Evolutionary conservation across 53 echinoderm and acorn worm genomes (phyloP).

Genomic region (Arbacia lixula): DNA sequence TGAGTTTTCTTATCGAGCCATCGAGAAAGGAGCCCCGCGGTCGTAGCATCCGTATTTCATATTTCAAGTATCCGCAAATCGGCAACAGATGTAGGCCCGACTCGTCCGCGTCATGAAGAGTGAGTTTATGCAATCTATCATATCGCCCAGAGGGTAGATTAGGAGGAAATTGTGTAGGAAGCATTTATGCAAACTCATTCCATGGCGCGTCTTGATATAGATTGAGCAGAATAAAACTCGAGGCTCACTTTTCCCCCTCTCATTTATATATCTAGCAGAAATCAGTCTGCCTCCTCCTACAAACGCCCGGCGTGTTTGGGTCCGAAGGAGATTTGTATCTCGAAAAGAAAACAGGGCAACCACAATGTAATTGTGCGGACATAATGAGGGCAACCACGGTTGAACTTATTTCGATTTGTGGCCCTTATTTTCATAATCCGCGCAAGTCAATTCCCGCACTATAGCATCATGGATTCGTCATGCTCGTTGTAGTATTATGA

Average conservation of each 20-base stretch:
- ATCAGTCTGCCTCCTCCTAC: too few species aligned
- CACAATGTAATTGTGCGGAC: slow-evolving; percentile 5
- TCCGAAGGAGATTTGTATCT: slow-evolving; percentile 21
- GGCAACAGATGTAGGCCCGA: slow-evolving; percentile 43
- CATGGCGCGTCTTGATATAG: slow-evolving; percentile 34
- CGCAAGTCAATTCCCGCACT: too few species aligned
- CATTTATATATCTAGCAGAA: too few species aligned
- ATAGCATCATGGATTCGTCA: too few species aligned
- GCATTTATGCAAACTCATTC: slow-evolving; percentile 56
- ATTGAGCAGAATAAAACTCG: slow-evolving; percentile 26
- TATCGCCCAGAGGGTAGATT: slow-evolving; percentile 39
- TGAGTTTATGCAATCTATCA: slow-evolving; percentile 54
- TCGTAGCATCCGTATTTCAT: slow-evolving; percentile 27
- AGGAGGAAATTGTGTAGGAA: slow-evolving; percentile 49
- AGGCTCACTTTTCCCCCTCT: too few species aligned
- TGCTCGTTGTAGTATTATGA: too few species aligned
- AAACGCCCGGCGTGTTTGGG: neutral
- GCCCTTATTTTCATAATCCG: too few species aligned
- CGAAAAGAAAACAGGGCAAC: slow-evolving; percentile 16
- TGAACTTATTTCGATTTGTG: slow-evolving; percentile 3
- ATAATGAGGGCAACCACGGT: slow-evolving; percentile 27
- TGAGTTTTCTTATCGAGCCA: too few species aligned
- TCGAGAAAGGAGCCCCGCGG: slow-evolving; percentile 23
- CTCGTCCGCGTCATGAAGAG: slow-evolving; percentile 36
- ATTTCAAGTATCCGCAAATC: slow-evolving; percentile 44